Evolutionary conservation across 2,797 vertebrate genomes (phyloP).

Genomic region (Clarias pachynema): DNA sequence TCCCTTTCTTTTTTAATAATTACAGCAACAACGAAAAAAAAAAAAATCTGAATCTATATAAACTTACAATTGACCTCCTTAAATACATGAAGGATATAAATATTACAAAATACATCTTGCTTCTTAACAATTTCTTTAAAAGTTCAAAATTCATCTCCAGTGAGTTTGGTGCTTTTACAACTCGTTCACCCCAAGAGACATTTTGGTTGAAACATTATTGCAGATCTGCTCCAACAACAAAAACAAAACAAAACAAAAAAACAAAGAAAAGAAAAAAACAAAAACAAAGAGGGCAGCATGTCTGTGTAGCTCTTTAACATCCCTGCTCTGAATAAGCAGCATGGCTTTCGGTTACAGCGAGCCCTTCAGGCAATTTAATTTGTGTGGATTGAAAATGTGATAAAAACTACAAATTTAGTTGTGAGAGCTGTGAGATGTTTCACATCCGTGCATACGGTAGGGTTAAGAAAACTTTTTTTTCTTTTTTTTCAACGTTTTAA

Average conservation of each 20-base stretch:
- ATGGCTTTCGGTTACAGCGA: constrained; percentile 12
- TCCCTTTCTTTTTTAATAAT: constrained; percentile 68
- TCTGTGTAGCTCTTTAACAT: constrained; percentile 5
- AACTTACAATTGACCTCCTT: constrained; percentile 69
- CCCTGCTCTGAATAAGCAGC: constrained; percentile 12
- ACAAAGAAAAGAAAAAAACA: not conserved
- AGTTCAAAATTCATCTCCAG: constrained; percentile 64
- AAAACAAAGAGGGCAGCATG: not conserved
- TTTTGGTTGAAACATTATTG: constrained; percentile 62
- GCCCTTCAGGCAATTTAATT: constrained; percentile 11
- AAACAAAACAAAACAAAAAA: not conserved
- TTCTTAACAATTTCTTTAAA: constrained; percentile 53
- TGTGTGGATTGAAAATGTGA: constrained; percentile 13
- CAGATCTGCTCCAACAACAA: constrained; percentile 52
- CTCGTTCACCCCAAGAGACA: constrained; percentile 62
- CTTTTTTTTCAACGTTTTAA: constrained; percentile 26
- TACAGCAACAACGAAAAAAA: constrained; percentile 64
- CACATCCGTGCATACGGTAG: not conserved
- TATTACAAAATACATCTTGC: constrained; percentile 74
- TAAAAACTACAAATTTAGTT: not conserved
- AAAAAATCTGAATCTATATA: constrained; percentile 73
- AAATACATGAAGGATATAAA: constrained; percentile 76
- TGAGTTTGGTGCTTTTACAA: constrained; percentile 59
- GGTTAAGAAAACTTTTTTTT: constrained; percentile 20
- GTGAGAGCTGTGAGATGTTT: not conserved